A percentile compares a stretch with the other conserved stretches of the same genome.
These are phyloP conservation scores for Myocastor coypus DNA, from an alignment of 2,113 vertebrate genomes.

Conservation along the genomic window DNA sequence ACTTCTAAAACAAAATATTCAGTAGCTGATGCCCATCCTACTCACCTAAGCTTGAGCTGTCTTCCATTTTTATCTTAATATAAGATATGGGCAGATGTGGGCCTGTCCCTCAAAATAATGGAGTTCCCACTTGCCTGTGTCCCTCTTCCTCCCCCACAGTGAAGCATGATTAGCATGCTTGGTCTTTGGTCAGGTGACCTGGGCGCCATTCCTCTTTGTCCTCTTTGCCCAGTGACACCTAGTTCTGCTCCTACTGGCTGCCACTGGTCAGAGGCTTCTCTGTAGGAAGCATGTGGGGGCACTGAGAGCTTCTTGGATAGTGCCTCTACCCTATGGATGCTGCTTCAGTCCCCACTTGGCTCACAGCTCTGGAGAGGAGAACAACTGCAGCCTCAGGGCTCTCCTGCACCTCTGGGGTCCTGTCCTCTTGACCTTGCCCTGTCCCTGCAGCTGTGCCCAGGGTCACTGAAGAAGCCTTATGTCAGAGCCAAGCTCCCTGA, in stretches of 20 bases:
- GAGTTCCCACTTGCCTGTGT: too few relatives aligned
- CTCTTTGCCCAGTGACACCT: not conserved
- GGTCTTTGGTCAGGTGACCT: not conserved
- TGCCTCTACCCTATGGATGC: not conserved
- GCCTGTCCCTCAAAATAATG: not conserved
- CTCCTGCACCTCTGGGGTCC: rapidly evolving
- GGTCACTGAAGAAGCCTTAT: not conserved
- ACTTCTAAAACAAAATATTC: not conserved
- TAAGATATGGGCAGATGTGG: not conserved
- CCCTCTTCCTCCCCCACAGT: too few relatives aligned
- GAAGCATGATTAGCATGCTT: not conserved
- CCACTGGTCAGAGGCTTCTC: not conserved
- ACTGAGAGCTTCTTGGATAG: not conserved
- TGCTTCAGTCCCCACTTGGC: not conserved
- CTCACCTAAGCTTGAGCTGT: not conserved
- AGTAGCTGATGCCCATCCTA: not conserved
- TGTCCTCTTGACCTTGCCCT: not conserved
- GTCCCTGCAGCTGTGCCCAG: not conserved
- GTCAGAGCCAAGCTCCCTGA: not conserved
- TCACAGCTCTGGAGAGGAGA: not conserved
- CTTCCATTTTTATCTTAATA: not conserved
- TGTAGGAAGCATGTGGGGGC: not conserved
- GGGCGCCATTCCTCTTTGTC: not conserved
- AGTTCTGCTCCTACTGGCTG: not conserved
- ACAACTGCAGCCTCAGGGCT: too few relatives aligned